Evolutionary conservation across 2,888 invertebrate genomes (phyloP), one percentile per base, ranked within the genome.

Genomic region (Drosophila subquinaria): DNA sequence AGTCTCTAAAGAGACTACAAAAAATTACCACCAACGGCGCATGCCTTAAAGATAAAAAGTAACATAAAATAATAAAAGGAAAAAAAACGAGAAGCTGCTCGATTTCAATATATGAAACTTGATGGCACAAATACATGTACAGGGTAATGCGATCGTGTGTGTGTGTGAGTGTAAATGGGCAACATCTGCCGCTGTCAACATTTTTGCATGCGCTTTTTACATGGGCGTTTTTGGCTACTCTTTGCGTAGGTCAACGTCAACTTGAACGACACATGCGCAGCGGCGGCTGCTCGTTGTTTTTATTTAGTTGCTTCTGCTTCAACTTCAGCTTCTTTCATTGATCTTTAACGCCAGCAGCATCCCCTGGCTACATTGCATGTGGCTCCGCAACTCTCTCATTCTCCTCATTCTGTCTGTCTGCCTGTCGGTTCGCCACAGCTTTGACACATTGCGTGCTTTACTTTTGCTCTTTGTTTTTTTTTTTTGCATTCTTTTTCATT

Each of bases 181-280:
- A 90, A 90, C 87, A 81, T 87, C 81, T 81, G 82, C 76, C 81
- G 82, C 52, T 78, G 69, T 73, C 51, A 65, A 69, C 69, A 71
- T 78, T 84, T 82, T 83, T 83, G 76, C 80, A 82, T 80, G 80
- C 73, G 73, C 71, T 69, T 82, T 72, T 76, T 66, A 62, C 67
- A 67, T 62, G 62, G 45, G 51, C 63, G 59, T 69, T 81, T 85
- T 85, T 80, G 81, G 67, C 70, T 88, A 79, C 75, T 70, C 83
- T 81, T 79, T 81, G 90, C 91, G 91, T 91, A 91, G 91, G 91
- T 91, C 91, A 91, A 90, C 88, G 84, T 81, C 73, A 63, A 65
- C 78, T 50, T 66, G 8, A 30, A 30, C 88, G 88, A 82, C 82
- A 84, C 82, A 83, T 87, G 82, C 87, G 73, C 77, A 76, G 61